These are phyloP conservation scores for Eulemur albifrons DNA, from an alignment of 2,797 vertebrate genomes.

Conservation along the genomic window DNA sequence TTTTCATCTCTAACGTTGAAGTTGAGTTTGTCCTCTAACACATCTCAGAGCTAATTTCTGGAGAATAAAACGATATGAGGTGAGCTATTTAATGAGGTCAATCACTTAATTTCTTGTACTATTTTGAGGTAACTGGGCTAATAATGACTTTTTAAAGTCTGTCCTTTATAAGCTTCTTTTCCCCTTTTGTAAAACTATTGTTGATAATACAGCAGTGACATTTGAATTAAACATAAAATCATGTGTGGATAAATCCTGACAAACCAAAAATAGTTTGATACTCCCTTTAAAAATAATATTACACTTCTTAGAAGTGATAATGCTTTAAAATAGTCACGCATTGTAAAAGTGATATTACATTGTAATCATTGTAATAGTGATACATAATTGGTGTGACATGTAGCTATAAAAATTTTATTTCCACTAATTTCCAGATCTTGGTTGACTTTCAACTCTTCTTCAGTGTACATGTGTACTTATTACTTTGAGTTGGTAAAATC, in stretches of 20 bases:
- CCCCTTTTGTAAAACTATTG: not conserved
- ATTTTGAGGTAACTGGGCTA: conserved; percentile 68
- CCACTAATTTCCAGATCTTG: not conserved
- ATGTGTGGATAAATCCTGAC: not conserved
- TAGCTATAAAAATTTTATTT: not conserved
- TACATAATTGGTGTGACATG: not conserved
- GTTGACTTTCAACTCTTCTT: not conserved
- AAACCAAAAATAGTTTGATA: conserved; percentile 25
- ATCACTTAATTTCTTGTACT: conserved; percentile 62
- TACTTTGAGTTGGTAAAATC: not conserved
- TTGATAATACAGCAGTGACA: conserved; percentile 9
- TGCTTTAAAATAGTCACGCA: not conserved
- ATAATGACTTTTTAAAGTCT: conserved; percentile 61
- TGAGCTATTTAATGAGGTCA: conserved; percentile 61
- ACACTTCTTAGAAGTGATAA: not conserved
- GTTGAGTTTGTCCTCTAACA: conserved; percentile 11
- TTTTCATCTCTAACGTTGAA: conserved; percentile 38
- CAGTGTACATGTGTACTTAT: not conserved
- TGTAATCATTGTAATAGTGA: not conserved
- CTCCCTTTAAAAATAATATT: not conserved
- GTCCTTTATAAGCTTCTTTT: not conserved
- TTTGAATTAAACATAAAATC: not conserved
- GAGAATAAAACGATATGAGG: not conserved
- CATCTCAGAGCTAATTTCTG: conserved; percentile 54
- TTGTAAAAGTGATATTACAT: not conserved